Conservation (phyloP, 2,113 vertebrate genomes). For the Eolophus roseicapilla region DNA sequence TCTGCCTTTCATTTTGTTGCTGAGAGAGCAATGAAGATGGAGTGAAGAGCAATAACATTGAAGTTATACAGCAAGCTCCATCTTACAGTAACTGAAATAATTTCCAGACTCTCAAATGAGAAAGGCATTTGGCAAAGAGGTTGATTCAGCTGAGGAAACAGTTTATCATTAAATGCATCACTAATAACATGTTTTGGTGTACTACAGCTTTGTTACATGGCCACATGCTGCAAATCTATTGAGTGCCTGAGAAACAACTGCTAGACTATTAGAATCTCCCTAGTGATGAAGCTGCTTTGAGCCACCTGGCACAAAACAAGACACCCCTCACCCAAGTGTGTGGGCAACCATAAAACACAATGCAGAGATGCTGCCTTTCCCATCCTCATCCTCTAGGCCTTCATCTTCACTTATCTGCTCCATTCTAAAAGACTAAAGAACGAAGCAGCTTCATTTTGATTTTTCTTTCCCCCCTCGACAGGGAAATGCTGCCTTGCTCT, state of each 20-base stretch:
- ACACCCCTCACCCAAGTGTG: neutral
- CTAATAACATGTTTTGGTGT: neutral
- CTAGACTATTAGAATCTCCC: neutral
- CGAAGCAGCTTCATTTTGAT: neutral
- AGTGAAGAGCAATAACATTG: neutral
- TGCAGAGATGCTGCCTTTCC: neutral
- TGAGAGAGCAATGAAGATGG: neutral
- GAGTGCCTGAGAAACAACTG: neutral
- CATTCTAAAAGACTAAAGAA: neutral
- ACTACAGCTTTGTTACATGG: accelerated
- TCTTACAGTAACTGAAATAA: neutral
- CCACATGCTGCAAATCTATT: neutral
- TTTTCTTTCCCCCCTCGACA: neutral
- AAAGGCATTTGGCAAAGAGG: neutral
- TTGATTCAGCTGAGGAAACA: neutral
- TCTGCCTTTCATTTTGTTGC: neutral
- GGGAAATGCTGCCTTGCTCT: neutral
- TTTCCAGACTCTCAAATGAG: neutral
- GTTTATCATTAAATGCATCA: neutral
- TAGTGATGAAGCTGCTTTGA: neutral
- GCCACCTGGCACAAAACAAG: neutral
- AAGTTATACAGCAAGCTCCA: neutral
- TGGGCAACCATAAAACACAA: neutral
- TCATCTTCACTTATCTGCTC: neutral
- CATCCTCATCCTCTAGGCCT: neutral